phyloP scores from a whole-genome alignment of 53 echinoderm and acorn worm genomes.

The Luidia sarsii region DNA sequence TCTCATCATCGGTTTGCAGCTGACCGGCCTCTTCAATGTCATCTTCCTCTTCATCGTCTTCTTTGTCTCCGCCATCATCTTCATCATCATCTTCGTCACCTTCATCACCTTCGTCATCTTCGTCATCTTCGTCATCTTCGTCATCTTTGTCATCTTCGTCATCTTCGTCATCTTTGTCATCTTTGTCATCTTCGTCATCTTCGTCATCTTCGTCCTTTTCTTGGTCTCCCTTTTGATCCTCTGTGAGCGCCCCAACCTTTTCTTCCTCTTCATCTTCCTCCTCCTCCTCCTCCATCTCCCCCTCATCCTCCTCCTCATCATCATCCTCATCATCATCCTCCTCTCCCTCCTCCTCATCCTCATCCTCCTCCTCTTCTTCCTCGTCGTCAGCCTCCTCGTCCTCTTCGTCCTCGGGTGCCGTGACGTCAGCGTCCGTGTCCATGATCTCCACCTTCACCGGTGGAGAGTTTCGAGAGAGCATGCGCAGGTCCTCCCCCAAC shows the following conservation, averaged over 20 bases:
- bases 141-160: constrained; percentile 23
- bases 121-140: not conserved
- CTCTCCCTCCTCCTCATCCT: not conserved
- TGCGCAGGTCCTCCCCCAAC: constrained; percentile 56
- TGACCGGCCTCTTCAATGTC: not conserved
- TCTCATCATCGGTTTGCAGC: not conserved
- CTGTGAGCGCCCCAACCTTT: too few relatives aligned
- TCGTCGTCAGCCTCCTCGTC: constrained; percentile 21
- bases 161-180: not conserved
- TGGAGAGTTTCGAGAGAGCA: constrained; percentile 40
- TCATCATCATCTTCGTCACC: constrained; percentile 45
- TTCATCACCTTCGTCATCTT: constrained; percentile 28
- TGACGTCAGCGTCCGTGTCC: constrained; percentile 51
- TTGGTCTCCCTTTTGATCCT: constrained; percentile 39
- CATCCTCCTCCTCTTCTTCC: not conserved
- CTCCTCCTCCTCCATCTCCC: not conserved
- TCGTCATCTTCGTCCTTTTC: not conserved
- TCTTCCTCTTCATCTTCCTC: constrained; percentile 44
- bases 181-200: not conserved
- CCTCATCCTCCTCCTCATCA: constrained; percentile 18
- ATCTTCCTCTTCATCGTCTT: constrained; percentile 18
- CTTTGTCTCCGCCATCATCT: constrained; percentile 38
- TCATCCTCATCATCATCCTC: constrained; percentile 5
- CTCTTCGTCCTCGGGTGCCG: constrained; percentile 42
- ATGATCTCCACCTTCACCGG: constrained; percentile 49